Base-by-base conservation (phyloP, 2,797 vertebrate species). In the Tangara arthus region DNA sequence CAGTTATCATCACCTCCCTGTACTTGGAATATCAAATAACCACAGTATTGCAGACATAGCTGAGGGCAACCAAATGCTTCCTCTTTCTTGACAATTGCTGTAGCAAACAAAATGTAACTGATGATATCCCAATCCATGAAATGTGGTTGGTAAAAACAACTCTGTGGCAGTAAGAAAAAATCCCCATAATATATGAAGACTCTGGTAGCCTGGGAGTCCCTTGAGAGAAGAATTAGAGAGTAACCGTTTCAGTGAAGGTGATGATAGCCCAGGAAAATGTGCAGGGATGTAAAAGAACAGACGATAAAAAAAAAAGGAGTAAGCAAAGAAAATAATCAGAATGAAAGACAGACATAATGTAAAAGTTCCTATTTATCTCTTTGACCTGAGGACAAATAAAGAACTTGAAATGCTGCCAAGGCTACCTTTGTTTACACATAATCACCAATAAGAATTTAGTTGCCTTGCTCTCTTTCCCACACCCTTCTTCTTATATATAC, bases 1-100 rank as follows among this genome's bases (percentile, higher is more conserved):
- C 70, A 95, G 41, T 80, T 96, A 86, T 91, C 94, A 91, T 88
- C 90, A 94, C 80, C 77, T 96, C 82, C 42, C 66, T 64, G 44
- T 66, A 91, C 85, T 73, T 91, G 53, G 71, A 95, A 95, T 46
- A 94, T 77, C 79, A 94, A 92, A 93, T 76, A 94, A 83, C 66
- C 82, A 79, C 85, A 88, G 30, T 50, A 63, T 19, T 71, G 85
- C 89, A 94, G 82, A 91, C 82, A 84, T 70, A 86, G 91, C 94
- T 94, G 64, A 89, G 82, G 87, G 91, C 82, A 93, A 93, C 27
- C 27, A 96, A 91, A 88, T 46, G 55, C 91, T 95, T 88, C 70
- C 77, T 82, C 60, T 84, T 88, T 60, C 73, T 72, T 81, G 28
- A 82, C 42, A 81, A 81, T 21, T 78, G 60, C 81, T 91, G 32